Evolutionary conservation across 53 echinoderm and acorn worm genomes (phyloP).

Genomic region (Mesocentrotus franciscanus): DNA sequence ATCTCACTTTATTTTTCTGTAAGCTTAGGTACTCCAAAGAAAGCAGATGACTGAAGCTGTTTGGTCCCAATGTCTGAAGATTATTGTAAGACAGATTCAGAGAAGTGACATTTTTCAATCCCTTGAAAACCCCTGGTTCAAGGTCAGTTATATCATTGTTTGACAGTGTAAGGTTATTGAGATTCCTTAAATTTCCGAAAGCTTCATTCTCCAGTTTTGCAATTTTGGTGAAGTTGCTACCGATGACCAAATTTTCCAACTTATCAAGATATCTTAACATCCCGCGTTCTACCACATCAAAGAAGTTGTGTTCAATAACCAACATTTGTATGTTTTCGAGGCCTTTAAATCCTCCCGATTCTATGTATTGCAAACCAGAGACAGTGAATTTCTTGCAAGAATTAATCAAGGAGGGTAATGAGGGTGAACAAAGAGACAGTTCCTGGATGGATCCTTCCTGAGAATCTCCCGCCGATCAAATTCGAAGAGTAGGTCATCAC

Average conservation of each 20-base stretch:
- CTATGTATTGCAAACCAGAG: conserved; percentile 11
- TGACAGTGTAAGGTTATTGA: background rate
- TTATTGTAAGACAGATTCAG: background rate
- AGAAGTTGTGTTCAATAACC: background rate
- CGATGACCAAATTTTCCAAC: background rate
- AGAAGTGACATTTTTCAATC: background rate
- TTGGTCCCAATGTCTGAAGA: background rate
- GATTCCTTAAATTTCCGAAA: background rate
- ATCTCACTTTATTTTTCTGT: background rate
- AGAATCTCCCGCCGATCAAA: background rate
- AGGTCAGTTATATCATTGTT: background rate
- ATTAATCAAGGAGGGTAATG: background rate
- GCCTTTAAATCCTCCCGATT: background rate
- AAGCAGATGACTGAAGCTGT: background rate
- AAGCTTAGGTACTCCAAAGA: background rate
- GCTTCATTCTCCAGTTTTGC: background rate
- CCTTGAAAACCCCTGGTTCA: background rate
- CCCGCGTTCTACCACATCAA: background rate
- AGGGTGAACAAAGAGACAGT: background rate
- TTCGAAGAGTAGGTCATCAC: background rate
- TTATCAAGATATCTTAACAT: background rate
- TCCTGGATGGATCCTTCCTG: background rate
- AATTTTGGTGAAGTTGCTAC: background rate
- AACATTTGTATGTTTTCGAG: background rate
- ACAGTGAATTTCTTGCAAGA: background rate